Evolutionary conservation across 2,113 vertebrate species (phyloP).

Genomic region (Ptilonorhynchus violaceus): DNA sequence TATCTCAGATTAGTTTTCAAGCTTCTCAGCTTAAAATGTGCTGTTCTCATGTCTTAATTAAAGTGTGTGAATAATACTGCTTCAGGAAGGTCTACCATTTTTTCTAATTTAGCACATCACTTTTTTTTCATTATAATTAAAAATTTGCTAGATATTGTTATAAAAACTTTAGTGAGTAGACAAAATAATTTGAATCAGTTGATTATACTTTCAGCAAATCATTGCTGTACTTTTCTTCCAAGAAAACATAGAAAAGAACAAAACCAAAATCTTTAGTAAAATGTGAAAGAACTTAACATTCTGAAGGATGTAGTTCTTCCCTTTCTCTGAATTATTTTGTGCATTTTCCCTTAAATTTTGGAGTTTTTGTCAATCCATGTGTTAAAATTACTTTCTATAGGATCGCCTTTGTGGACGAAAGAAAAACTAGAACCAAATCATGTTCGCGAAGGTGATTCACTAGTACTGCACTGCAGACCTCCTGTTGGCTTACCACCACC

Average conservation of each 20-base stretch:
- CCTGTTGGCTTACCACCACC: conserved; percentile 92
- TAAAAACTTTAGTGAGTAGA: background rate
- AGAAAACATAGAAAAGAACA: background rate
- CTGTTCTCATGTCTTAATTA: background rate
- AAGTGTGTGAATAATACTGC: background rate
- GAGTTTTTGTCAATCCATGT: background rate
- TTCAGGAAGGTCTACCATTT: background rate
- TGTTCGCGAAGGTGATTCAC: conserved; percentile 82
- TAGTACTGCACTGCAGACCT: conserved; percentile 89
- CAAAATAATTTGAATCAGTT: background rate
- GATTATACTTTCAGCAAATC: background rate
- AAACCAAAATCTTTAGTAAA: background rate
- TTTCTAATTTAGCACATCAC: background rate
- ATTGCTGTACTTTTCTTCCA: background rate
- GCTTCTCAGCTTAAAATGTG: background rate
- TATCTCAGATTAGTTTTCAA: background rate
- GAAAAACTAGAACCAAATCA: conserved; percentile 86
- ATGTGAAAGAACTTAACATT: background rate
- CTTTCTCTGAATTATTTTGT: background rate
- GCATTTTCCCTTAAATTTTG: background rate
- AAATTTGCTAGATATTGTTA: background rate
- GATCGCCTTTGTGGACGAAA: conserved; percentile 96
- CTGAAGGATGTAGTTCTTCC: background rate
- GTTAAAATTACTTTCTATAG: conserved; percentile 65
- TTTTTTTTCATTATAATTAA: background rate